Evolutionary conservation across 2,888 invertebrate genomes (phyloP).

Genomic region (Tinea trinotella): DNA sequence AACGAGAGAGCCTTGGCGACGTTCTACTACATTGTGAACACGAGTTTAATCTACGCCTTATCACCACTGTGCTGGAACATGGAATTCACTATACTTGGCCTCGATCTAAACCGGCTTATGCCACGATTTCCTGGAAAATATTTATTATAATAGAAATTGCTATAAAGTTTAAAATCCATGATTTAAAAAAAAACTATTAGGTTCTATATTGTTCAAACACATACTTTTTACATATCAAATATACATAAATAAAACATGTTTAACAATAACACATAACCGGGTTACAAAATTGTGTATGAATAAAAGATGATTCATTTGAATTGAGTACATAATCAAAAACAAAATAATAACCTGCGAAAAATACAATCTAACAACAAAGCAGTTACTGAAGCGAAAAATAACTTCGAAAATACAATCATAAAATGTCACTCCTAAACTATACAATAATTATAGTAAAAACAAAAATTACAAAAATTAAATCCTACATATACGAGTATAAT

Average conservation of each 20-base stretch:
- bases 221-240: too few relatives aligned
- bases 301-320: background rate
- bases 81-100: constrained; percentile 6
- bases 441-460: too few relatives aligned
- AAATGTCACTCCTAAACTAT: too few relatives aligned
- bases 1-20: background rate
- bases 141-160: too few relatives aligned
- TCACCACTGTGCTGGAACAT: constrained; percentile 29
- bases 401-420: background rate
- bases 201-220: too few relatives aligned
- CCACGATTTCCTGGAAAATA: constrained; percentile 1
- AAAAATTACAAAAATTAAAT: too few relatives aligned
- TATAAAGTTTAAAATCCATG: too few relatives aligned
- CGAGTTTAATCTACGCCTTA: constrained; percentile 65
- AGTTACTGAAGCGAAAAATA: background rate
- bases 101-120: background rate
- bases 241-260: too few relatives aligned
- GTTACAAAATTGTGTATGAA: background rate
- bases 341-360: background rate
- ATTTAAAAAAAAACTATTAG: too few relatives aligned
- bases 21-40: constrained; percentile 32
- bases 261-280: too few relatives aligned
- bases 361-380: background rate
- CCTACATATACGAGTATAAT: background rate
- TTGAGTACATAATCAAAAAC: background rate